Evolutionary conservation across 2,113 vertebrate species (phyloP), one percentile per base, ranked within the genome.

Genomic region (Daubentonia madagascariensis): DNA sequence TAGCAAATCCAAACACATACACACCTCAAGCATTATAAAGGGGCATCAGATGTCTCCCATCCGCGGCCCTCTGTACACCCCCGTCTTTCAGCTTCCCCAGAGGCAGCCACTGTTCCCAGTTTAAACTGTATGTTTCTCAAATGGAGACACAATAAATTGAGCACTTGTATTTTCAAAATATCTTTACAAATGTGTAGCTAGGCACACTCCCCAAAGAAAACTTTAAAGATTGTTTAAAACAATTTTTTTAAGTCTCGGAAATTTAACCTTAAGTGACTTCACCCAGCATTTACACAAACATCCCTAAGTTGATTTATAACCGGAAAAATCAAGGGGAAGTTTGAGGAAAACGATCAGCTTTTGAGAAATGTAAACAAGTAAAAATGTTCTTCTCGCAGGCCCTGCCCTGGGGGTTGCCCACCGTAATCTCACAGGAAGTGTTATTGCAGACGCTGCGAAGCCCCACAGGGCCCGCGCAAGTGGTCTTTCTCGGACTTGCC

Each of bases 391-490:
- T 80, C 37, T 18, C 5, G 0, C 12, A 25, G 88, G 83, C 35
- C 8, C 4, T 5, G 30, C 72, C 20, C 18, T 12, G 10, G 73
- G 68, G 8, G 37, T 28, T 13, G 75, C 65, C 72, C 1, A 5
- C 2, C 2, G 12, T 8, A 23, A 20, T 20, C 68, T 30, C n/a
- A 0, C n/a, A 7, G 18, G 50, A 16, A 35, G 88, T 14, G 6
- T 3, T 6, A 0, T 2, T 7, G 0, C 35, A 0, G 17, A 6
- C 20, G 37, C 59, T 50, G 81, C 11, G 2, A 11, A 67, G 22
- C 37, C 48, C 59, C 85, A 2, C 0, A 1, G 11, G 91, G 23
- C 28, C 45, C 1, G 4, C 28, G 80, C 45, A 18, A 10, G n/a
- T 9, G 5, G n/a, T 35, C 32, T 25, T 14, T 40, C 54, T 9